phyloP scores from a whole-genome alignment of 2,797 vertebrate genomes.

The Poeciliopsis turneri region DNA sequence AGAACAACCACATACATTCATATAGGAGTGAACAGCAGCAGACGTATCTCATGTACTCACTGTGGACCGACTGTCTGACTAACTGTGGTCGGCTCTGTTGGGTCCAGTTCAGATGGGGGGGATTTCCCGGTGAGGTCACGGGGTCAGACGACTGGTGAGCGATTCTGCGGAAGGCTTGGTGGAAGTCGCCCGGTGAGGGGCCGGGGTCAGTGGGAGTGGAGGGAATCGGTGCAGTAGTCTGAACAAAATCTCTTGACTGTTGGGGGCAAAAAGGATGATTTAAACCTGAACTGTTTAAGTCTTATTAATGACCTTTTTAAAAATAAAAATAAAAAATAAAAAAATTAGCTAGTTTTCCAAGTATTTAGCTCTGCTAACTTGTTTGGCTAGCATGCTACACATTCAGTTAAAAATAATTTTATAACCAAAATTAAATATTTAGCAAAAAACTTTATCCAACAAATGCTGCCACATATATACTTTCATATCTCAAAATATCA shows the following conservation, averaged over 20 bases:
- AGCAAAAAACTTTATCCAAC: background rate
- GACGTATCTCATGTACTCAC: constrained; percentile 56
- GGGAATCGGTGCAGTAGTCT: constrained; percentile 16
- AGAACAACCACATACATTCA: constrained; percentile 67
- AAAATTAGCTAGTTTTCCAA: background rate
- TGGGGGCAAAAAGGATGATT: background rate
- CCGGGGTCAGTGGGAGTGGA: constrained; percentile 28
- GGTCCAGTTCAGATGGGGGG: constrained; percentile 23
- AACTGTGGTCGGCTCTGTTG: constrained; percentile 35
- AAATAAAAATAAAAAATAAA: background rate
- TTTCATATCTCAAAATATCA: background rate
- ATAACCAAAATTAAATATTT: background rate
- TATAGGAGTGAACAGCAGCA: constrained; percentile 42
- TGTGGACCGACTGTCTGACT: constrained; percentile 51
- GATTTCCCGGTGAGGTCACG: constrained; percentile 38
- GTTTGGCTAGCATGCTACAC: background rate
- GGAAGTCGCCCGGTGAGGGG: constrained; percentile 31
- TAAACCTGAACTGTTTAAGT: background rate
- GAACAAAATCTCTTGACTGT: background rate
- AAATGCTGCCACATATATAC: background rate
- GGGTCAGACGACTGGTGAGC: constrained; percentile 57
- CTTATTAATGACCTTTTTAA: background rate
- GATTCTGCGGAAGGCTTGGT: constrained; percentile 18
- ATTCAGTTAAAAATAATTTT: background rate
- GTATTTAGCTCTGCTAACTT: background rate